phyloP scores from a whole-genome alignment of 2,797 vertebrate species.

The Anomalospiza imberbis region DNA sequence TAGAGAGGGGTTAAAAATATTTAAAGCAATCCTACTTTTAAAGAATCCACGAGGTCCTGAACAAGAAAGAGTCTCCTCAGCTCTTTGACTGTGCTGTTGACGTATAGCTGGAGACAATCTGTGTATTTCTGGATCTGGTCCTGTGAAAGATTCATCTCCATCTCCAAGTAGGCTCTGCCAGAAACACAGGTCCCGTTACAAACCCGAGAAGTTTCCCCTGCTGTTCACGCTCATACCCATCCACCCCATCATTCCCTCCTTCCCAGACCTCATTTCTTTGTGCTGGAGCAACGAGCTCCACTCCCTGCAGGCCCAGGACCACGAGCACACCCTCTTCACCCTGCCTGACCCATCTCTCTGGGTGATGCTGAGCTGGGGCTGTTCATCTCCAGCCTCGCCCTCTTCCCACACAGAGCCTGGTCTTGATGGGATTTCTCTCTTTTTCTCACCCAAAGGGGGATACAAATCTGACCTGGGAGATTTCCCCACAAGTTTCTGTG shows the following conservation, averaged over 20 bases:
- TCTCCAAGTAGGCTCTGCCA: slow-evolving; percentile 92
- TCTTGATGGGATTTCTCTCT: background rate
- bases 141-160: slow-evolving; percentile 94
- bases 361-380: background rate
- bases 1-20: slow-evolving; percentile 3
- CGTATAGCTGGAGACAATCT: slow-evolving; percentile 91
- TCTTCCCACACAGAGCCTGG: background rate
- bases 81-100: slow-evolving; percentile 94
- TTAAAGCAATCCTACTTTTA: slow-evolving; percentile 83
- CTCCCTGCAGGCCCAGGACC: background rate
- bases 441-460: background rate
- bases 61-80: slow-evolving; percentile 96
- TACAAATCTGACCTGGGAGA: background rate
- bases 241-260: background rate
- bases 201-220: background rate
- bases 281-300: fast-evolving
- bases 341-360: background rate
- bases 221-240: fast-evolving
- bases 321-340: background rate
- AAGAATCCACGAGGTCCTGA: slow-evolving; percentile 95
- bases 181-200: slow-evolving; percentile 25
- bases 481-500: background rate
- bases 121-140: slow-evolving; percentile 98
- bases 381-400: background rate
- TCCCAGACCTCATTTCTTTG: background rate